Percentiles rank a stretch among this genome's conserved stretches.
Conservation (phyloP, 2,888 invertebrate species). For the Thymelicus acteon region DNA sequence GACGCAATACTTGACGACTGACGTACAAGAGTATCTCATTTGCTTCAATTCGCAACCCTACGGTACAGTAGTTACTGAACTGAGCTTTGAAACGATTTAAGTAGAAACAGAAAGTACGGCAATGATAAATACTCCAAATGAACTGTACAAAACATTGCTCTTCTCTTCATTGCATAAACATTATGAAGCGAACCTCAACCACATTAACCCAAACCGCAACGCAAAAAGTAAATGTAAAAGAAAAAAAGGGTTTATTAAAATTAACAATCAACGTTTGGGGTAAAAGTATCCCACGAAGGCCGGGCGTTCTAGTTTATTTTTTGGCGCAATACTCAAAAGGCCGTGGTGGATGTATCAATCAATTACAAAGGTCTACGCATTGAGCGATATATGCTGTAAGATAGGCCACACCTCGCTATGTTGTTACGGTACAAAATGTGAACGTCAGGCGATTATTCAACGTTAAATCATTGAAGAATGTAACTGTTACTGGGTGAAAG, state of each 20-base stretch:
- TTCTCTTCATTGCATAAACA: not conserved
- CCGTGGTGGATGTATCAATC: slow-evolving; percentile 75
- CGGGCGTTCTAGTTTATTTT: slow-evolving; percentile 29
- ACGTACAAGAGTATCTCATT: too few relatives aligned
- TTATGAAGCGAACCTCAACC: not conserved
- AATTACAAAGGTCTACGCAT: slow-evolving; percentile 77
- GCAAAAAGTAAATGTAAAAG: slow-evolving; percentile 22
- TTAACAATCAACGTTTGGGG: slow-evolving; percentile 23
- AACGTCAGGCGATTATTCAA: not conserved
- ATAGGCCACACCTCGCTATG: slow-evolving; percentile 59
- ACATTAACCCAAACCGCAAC: slow-evolving; percentile 1
- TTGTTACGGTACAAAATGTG: slow-evolving; percentile 45
- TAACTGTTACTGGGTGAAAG: too few relatives aligned
- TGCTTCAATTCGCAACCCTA: too few relatives aligned
- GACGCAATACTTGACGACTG: too few relatives aligned
- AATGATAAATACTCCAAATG: not conserved
- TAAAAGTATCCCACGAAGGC: slow-evolving; percentile 15
- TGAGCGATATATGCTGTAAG: slow-evolving; percentile 66
- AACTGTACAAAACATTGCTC: not conserved
- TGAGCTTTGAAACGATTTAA: too few relatives aligned
- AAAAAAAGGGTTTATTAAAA: slow-evolving; percentile 25
- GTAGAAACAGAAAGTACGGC: too few relatives aligned
- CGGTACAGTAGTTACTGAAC: too few relatives aligned
- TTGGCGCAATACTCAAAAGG: slow-evolving; percentile 32
- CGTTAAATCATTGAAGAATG: too few relatives aligned